A percentile compares a stretch with the other conserved stretches of the same genome.
phyloP scores from a whole-genome alignment of 2,888 invertebrate species.

The Tenthredo notha region DNA sequence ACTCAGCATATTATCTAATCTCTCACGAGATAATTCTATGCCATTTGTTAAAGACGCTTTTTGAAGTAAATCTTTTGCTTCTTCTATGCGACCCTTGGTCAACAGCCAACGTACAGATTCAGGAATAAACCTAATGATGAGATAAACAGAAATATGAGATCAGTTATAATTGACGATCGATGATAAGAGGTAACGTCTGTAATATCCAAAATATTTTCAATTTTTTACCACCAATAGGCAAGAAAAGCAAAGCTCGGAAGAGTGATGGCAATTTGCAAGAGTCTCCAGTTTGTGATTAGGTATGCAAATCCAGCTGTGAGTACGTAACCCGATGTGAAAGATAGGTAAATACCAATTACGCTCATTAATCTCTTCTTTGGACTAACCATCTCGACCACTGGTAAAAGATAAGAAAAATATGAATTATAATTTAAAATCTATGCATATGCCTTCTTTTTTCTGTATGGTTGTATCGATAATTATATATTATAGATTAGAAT shows the following conservation, averaged over 20 bases:
- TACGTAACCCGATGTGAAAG: slow-evolving; percentile 87
- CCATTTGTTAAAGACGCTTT: slow-evolving; percentile 85
- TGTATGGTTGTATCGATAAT: too few relatives aligned
- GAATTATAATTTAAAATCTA: neutral
- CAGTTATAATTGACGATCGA: neutral
- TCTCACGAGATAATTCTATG: slow-evolving; percentile 81
- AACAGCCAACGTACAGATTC: slow-evolving; percentile 88
- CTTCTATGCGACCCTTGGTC: slow-evolving; percentile 82
- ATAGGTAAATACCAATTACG: slow-evolving; percentile 87
- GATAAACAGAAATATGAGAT: neutral
- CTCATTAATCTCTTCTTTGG: slow-evolving; percentile 85
- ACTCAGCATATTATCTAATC: slow-evolving; percentile 80
- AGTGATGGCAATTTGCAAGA: slow-evolving; percentile 85
- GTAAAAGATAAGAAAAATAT: slow-evolving; percentile 23
- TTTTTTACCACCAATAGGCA: slow-evolving; percentile 83
- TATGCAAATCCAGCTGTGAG: slow-evolving; percentile 85
- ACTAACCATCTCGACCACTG: slow-evolving; percentile 86
- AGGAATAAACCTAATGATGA: slow-evolving; percentile 82
- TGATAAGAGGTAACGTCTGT: neutral
- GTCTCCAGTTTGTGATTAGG: slow-evolving; percentile 85
- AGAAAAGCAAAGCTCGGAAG: slow-evolving; percentile 85
- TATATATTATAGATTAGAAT: neutral
- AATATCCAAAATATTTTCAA: slow-evolving; percentile 56
- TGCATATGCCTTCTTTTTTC: too few relatives aligned
- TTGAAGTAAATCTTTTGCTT: slow-evolving; percentile 83